These are phyloP conservation scores for Smittia sp. DNA, from an alignment of 2,888 invertebrate species.

Conservation along the genomic window DNA sequence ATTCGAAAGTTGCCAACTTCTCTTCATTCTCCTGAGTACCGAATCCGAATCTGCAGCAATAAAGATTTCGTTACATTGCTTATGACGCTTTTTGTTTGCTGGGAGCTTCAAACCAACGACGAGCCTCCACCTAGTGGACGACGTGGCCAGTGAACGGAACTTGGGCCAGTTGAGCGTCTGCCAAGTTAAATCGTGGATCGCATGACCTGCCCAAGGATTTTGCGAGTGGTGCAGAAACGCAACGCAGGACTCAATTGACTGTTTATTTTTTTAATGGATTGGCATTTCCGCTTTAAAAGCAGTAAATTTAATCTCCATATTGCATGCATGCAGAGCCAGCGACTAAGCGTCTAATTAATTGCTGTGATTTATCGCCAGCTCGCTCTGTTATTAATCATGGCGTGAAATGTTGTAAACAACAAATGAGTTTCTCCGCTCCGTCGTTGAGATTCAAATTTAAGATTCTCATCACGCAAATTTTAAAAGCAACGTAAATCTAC, in stretches of 20 bases:
- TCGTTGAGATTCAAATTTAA: background rate
- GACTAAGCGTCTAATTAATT: conserved; percentile 6
- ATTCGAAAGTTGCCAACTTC: background rate
- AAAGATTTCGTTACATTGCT: background rate
- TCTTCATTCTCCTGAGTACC: background rate
- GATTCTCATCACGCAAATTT: background rate
- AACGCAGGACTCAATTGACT: background rate
- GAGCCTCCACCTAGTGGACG: too few species aligned
- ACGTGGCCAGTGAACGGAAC: too few species aligned
- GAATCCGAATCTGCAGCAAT: background rate
- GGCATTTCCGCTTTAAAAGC: conserved; percentile 1
- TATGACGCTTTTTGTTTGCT: too few species aligned
- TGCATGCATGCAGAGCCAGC: background rate
- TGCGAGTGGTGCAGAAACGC: background rate
- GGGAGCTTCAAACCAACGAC: too few species aligned
- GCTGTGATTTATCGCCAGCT: background rate
- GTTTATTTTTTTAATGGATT: conserved; percentile 15
- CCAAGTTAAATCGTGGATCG: too few species aligned
- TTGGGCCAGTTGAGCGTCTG: too few species aligned
- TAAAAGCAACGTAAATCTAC: background rate
- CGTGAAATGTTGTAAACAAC: conserved; percentile 7
- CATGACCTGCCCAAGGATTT: too few species aligned
- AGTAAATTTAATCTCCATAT: conserved; percentile 13
- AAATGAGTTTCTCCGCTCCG: background rate
- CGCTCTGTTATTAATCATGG: background rate